These are phyloP conservation scores for Mastomys coucha DNA, from an alignment of 2,113 vertebrate species.

Conservation along the genomic window DNA sequence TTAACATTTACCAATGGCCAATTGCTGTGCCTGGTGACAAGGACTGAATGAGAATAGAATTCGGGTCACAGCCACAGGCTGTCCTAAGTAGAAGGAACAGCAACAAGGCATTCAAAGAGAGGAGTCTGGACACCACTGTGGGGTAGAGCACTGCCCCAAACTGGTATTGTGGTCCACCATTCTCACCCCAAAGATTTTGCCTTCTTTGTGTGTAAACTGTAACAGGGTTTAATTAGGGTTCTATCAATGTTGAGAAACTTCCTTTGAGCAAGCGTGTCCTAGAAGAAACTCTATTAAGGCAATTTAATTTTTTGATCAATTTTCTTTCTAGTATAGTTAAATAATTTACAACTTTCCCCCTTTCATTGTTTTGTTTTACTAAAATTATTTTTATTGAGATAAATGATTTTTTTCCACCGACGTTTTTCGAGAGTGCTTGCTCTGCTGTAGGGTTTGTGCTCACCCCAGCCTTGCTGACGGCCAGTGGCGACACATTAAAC, in stretches of 20 bases:
- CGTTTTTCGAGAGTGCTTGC: slow-evolving; percentile 38
- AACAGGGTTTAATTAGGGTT: slow-evolving; percentile 49
- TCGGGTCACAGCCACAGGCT: neutral
- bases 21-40: neutral
- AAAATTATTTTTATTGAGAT: slow-evolving; percentile 75
- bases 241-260: slow-evolving; percentile 37
- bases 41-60: neutral
- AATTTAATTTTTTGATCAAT: slow-evolving; percentile 77
- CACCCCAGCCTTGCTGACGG: accelerated
- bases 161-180: neutral
- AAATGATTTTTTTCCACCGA: slow-evolving; percentile 55
- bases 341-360: slow-evolving; percentile 69
- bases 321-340: slow-evolving; percentile 72
- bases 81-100: neutral
- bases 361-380: slow-evolving; percentile 66
- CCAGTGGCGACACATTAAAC: neutral
- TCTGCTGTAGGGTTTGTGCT: neutral
- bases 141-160: no score
- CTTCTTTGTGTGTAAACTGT: neutral
- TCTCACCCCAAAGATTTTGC: neutral
- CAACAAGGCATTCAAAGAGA: neutral
- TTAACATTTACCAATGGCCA: neutral
- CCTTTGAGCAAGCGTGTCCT: slow-evolving; percentile 64
- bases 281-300: slow-evolving; percentile 71
- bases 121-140: neutral